Evolutionary conservation across 2,888 invertebrate genomes (phyloP).

Genomic region (Tridacna gigas): DNA sequence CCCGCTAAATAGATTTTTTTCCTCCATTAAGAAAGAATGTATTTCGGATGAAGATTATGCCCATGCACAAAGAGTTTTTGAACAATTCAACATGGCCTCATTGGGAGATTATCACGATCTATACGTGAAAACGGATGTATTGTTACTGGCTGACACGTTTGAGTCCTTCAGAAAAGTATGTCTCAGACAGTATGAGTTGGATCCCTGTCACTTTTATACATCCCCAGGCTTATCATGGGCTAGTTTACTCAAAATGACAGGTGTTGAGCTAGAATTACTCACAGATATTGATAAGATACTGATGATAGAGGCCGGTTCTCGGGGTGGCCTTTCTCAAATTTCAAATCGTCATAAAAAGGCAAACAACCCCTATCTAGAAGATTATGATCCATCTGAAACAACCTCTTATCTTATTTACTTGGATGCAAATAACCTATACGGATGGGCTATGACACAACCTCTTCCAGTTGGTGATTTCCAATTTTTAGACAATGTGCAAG

Average conservation of each 20-base stretch:
- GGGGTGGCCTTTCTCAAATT: conserved; percentile 50
- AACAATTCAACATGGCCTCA: conserved; percentile 18
- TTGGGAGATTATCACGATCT: conserved; percentile 42
- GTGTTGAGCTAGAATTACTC: conserved; percentile 27
- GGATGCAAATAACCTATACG: conserved; percentile 47
- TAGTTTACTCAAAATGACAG: conserved; percentile 42
- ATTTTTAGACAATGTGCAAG: conserved; percentile 18
- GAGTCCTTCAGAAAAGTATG: conserved; percentile 38
- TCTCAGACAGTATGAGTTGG: conserved; percentile 47
- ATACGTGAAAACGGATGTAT: conserved; percentile 45
- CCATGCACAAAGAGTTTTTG: conserved; percentile 38
- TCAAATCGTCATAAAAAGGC: conserved; percentile 43
- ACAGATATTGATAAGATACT: conserved; percentile 39
- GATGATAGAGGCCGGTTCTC: conserved; percentile 34
- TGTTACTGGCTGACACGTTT: conserved; percentile 39
- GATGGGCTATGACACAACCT: conserved; percentile 34
- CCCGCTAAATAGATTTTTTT: conserved; percentile 26
- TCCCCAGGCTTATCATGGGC: conserved; percentile 45
- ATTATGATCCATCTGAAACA: conserved; percentile 36
- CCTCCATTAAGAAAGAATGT: conserved; percentile 26
- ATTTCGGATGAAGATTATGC: conserved; percentile 41
- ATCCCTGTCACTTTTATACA: conserved; percentile 49
- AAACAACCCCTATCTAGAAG: conserved; percentile 45
- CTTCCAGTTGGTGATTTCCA: conserved; percentile 25
- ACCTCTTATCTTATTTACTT: conserved; percentile 38